Evolutionary conservation across 2,888 invertebrate genomes (phyloP), one percentile per base, ranked within the genome.

Genomic region (Lepidochitona cinerea): DNA sequence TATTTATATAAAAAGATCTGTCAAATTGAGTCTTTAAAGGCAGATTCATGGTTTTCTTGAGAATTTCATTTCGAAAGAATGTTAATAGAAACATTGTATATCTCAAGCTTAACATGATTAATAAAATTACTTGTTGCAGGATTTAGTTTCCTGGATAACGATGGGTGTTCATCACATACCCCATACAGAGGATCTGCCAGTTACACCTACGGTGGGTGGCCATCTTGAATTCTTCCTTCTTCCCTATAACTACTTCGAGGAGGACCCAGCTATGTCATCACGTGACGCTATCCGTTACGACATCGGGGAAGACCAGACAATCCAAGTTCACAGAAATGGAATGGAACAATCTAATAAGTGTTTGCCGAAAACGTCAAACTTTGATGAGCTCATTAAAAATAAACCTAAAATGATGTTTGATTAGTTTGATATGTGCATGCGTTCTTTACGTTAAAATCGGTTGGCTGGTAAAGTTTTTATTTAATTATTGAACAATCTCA

Each of bases 131-230:
- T n/a, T n/a, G 18, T 29, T 59, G 7, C 59, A 66, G 66, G 66
- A 66, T 35, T 26, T 66, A 9, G 66, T 66, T 12, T 33, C 37
- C 14, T 66, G 66, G 66, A 35, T 66, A 14, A 36, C 66, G 4
- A 2, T 66, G 35, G 66, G 66, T 1, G n/a, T 66, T 36, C 66
- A 66, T 35, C 66, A 66, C 35, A 37, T 66, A 18, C 66, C 66
- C 23, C 66, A 66, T 35, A 66, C 37, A 66, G 66, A 66, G n/a
- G 66, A 66, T 26, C 66, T 66, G 14, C 66, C 66, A n/a, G 66
- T 66, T 9, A 66, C 66, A 2, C 66, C 66, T 23, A 66, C 66
- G 7, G 35, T 35, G 29, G 66, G 66, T 1, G 66, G 37, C 1
- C 66, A 66, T 36, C 66, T 66, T 14, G 36, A 66, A 35, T 35